These are phyloP conservation scores for Meteorus colon DNA, from an alignment of 2,888 invertebrate species.

Conservation along the genomic window DNA sequence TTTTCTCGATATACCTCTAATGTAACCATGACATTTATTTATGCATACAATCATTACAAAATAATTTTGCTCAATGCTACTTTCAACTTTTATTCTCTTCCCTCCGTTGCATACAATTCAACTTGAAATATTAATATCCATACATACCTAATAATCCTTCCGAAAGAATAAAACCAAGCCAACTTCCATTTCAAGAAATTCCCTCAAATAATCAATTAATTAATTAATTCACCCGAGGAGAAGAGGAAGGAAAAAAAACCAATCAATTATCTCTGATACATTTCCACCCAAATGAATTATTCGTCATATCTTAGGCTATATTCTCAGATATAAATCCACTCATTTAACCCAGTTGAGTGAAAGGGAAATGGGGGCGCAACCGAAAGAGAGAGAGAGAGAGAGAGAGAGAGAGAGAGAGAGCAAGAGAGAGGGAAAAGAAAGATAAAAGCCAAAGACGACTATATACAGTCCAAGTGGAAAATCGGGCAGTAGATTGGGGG, in stretches of 20 bases:
- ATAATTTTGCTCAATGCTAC: no score
- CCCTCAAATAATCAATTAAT: not conserved
- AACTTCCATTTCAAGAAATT: not conserved
- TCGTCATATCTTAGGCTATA: not conserved
- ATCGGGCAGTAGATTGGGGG: constrained; percentile 54
- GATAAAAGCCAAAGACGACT: constrained; percentile 12
- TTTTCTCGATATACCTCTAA: no score
- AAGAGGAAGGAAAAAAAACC: not conserved
- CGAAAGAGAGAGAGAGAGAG: not conserved
- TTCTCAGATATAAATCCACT: constrained; percentile 8
- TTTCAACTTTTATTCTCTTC: no score
- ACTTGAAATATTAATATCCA: not conserved
- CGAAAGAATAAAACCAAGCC: no score
- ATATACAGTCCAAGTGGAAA: constrained; percentile 35
- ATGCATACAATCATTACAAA: no score
- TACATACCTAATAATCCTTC: constrained; percentile 21
- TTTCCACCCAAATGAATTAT: constrained; percentile 34
- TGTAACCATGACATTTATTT: no score
- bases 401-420: not conserved
- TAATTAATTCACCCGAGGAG: not conserved
- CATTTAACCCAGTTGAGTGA: not conserved
- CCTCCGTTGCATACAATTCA: not conserved
- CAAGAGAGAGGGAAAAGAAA: constrained; percentile 14
- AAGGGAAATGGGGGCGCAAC: not conserved
- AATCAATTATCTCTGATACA: constrained; percentile 42